Conservation (phyloP, 2,113 vertebrate genomes). For the Lycocorax pyrrhopterus region DNA sequence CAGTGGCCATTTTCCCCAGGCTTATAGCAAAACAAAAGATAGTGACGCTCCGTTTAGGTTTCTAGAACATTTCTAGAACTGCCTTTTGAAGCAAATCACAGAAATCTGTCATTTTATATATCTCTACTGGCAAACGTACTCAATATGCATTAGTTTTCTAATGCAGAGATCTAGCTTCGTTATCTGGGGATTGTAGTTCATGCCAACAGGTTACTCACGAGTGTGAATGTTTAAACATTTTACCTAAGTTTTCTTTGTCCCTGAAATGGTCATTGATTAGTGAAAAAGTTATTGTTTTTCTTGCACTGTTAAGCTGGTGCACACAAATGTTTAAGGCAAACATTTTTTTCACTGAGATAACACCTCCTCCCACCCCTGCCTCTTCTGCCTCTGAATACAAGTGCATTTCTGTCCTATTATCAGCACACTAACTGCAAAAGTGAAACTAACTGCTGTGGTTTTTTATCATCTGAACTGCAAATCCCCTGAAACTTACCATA, state of each 20-base stretch:
- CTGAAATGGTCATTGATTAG: not conserved
- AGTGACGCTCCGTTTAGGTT: not conserved
- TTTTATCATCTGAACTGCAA: not conserved
- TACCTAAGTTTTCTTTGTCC: not conserved
- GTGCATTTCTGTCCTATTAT: not conserved
- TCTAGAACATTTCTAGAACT: not conserved
- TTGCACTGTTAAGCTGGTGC: not conserved
- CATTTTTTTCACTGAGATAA: not conserved
- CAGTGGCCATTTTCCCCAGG: not conserved
- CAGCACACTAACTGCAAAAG: not conserved
- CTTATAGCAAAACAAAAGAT: not conserved
- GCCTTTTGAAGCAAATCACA: not conserved
- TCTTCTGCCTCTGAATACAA: not conserved
- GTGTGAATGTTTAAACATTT: not conserved
- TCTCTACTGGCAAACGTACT: not conserved
- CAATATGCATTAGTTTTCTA: not conserved
- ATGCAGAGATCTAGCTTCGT: rapidly evolving
- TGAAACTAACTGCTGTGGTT: not conserved
- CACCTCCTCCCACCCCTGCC: not conserved
- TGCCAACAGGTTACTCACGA: not conserved
- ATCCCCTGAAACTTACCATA: not conserved
- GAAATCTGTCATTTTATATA: not conserved
- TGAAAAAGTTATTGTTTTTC: not conserved
- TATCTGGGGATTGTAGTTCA: not conserved
- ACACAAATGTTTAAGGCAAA: not conserved